Conservation (phyloP, 37 sponge, comb jelly and placozoan genomes). For the Lycopodina hypogea region DNA sequence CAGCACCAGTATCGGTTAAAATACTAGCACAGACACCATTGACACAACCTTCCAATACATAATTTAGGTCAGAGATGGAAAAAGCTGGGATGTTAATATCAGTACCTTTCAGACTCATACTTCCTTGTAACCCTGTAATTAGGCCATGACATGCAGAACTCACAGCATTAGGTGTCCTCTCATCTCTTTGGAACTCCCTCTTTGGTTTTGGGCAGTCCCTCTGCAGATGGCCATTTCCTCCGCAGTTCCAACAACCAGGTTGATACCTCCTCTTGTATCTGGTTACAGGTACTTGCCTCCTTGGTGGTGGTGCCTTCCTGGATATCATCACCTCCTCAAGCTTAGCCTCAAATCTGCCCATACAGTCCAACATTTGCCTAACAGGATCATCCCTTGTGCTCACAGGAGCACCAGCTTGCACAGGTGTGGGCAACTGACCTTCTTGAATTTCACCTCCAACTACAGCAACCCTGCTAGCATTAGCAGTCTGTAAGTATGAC, state of each 20-base stretch:
- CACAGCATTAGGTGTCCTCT: background rate
- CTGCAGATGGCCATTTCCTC: background rate
- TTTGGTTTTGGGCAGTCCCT: background rate
- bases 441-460: background rate
- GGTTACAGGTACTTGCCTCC: background rate
- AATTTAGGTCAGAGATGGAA: background rate
- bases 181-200: background rate
- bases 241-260: background rate
- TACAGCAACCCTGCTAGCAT: background rate
- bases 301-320: background rate
- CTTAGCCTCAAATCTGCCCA: too few species aligned
- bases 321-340: too few species aligned
- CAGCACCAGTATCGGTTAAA: conserved; percentile 38
- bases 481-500: conserved; percentile 26
- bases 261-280: background rate
- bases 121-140: background rate
- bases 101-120: background rate
- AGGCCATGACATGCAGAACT: background rate
- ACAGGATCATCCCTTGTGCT: too few species aligned
- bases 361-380: too few species aligned
- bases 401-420: too few species aligned
- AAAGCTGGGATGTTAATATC: background rate
- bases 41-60: conserved; percentile 5
- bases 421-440: too few species aligned
- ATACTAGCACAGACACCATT: conserved; percentile 9